phyloP scores from a whole-genome alignment of 2,888 invertebrate species.

The Petrolisthes cinctipes region DNA sequence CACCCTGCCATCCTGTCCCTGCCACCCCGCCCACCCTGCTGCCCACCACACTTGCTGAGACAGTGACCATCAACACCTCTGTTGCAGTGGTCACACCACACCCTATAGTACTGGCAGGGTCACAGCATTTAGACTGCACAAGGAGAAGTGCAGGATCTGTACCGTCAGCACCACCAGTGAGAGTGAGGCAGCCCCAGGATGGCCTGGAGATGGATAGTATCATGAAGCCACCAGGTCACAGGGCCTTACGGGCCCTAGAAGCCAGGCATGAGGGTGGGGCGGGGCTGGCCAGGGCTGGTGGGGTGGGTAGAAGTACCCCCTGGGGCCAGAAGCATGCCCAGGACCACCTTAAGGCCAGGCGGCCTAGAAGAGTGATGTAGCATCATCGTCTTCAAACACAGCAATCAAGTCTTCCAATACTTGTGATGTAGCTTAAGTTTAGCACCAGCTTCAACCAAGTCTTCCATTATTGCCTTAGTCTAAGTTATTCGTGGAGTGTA shows the following conservation, averaged over 20 bases:
- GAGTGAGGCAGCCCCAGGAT: not conserved
- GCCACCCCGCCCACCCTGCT: constrained; percentile 17
- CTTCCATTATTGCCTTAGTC: constrained; percentile 33
- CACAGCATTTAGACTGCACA: not conserved
- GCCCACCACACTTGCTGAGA: not conserved
- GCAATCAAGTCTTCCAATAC: constrained; percentile 59
- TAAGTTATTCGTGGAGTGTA: no score
- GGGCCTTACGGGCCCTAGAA: not conserved
- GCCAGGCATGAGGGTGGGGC: not conserved
- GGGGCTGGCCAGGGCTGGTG: not conserved
- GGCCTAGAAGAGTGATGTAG: constrained; percentile 17
- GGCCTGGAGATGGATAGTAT: not conserved
- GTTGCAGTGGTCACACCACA: not conserved
- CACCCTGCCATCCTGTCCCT: constrained; percentile 11
- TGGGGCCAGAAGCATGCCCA: not conserved
- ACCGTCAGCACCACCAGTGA: not conserved
- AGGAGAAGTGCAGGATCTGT: not conserved
- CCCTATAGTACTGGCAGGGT: not conserved
- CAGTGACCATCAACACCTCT: not conserved
- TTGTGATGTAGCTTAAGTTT: constrained; percentile 49
- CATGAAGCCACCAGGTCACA: not conserved
- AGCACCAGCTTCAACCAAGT: constrained; percentile 39
- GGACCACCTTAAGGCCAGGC: not conserved
- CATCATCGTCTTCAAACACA: not conserved
- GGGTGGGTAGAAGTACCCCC: not conserved